phyloP scores from a whole-genome alignment of 92 coral and sea anemone genomes.

The Paragorgia papillata region DNA sequence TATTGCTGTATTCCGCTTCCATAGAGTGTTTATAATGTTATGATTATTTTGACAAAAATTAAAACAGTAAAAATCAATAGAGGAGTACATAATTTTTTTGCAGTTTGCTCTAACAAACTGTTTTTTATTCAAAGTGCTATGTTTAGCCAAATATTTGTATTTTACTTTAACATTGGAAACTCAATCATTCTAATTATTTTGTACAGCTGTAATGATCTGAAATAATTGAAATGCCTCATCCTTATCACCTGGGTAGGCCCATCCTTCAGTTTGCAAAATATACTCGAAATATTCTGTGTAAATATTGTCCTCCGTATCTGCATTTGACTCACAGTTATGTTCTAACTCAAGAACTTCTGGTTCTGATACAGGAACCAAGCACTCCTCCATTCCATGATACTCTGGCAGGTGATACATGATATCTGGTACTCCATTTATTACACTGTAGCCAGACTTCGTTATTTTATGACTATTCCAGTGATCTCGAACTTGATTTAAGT shows the following conservation, averaged over 20 bases:
- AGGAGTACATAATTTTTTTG: too few relatives aligned
- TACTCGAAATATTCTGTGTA: constrained; percentile 44
- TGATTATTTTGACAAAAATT: too few relatives aligned
- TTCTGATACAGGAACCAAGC: constrained; percentile 38
- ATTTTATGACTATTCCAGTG: constrained; percentile 59
- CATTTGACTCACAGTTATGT: constrained; percentile 35
- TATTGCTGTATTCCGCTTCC: too few relatives aligned
- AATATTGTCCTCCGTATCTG: constrained; percentile 28
- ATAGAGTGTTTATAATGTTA: too few relatives aligned
- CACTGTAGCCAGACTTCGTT: constrained; percentile 39
- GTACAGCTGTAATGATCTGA: constrained; percentile 8
- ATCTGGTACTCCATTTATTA: constrained; percentile 47
- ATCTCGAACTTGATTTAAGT: constrained; percentile 39
- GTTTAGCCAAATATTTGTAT: too few relatives aligned
- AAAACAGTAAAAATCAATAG: too few relatives aligned
- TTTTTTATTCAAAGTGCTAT: too few relatives aligned
- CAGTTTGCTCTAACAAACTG: too few relatives aligned
- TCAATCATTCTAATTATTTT: background rate
- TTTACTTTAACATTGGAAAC: too few relatives aligned
- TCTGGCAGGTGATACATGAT: constrained; percentile 52
- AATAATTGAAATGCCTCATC: constrained; percentile 43
- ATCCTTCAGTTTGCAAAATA: constrained; percentile 48
- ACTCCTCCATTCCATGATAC: constrained; percentile 38
- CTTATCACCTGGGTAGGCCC: constrained; percentile 37
- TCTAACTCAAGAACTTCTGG: constrained; percentile 31